Evolutionary conservation across 2,888 invertebrate genomes (phyloP).

Genomic region (Eutolmus rufibarbis): DNA sequence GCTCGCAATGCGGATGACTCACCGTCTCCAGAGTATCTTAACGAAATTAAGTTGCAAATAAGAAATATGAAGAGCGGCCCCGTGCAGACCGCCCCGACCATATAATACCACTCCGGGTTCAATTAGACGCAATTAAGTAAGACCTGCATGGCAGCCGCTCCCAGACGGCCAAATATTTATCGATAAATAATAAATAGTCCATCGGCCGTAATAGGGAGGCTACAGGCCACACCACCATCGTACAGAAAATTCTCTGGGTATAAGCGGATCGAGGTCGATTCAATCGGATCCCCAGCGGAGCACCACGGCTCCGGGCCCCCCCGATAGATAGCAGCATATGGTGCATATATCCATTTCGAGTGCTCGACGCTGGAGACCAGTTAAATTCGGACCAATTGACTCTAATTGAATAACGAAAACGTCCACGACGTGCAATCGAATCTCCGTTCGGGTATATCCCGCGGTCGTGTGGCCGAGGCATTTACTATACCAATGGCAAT

Average conservation of each 20-base stretch:
- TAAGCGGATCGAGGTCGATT: slow-evolving; percentile 38
- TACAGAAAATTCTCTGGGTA: background rate
- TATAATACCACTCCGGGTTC: slow-evolving; percentile 24
- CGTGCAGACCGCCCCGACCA: background rate
- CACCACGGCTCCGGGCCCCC: background rate
- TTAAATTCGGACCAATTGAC: slow-evolving; percentile 30
- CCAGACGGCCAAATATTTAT: slow-evolving; percentile 40
- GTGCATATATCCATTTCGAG: slow-evolving; percentile 37
- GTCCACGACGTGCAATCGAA: background rate
- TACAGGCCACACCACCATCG: background rate
- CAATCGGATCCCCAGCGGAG: slow-evolving; percentile 33
- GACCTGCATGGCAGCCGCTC: slow-evolving; percentile 29
- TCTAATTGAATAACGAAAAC: slow-evolving; percentile 39
- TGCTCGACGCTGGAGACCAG: slow-evolving; percentile 10
- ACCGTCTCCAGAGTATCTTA: slow-evolving; percentile 28
- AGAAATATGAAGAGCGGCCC: slow-evolving; percentile 33
- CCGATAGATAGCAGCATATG: slow-evolving; percentile 22
- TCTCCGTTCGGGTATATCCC: background rate
- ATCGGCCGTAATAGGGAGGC: background rate
- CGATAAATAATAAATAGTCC: slow-evolving; percentile 40
- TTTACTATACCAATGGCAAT: background rate
- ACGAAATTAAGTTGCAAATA: slow-evolving; percentile 37
- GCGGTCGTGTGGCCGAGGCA: background rate
- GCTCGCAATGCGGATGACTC: slow-evolving; percentile 5
- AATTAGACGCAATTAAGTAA: slow-evolving; percentile 40